Evolutionary conservation across 1,140 invertebrate species (phyloP).

Genomic region (Tetramorium parvispinum): DNA sequence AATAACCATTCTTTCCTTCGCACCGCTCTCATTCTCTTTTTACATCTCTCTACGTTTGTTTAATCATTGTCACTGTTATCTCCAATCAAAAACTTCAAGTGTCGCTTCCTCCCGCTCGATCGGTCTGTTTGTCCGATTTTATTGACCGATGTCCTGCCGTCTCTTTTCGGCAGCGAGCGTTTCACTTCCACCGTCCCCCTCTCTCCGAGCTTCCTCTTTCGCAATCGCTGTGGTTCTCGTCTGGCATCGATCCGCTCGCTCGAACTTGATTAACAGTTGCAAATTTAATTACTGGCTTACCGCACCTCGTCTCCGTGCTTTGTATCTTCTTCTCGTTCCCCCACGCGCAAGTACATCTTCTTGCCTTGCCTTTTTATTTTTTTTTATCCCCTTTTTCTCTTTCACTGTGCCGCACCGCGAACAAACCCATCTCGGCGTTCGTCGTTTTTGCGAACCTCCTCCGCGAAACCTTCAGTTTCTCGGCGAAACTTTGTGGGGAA

Average conservation of each 20-base stretch:
- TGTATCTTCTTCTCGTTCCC: slow-evolving; percentile 61
- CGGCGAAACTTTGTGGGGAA: slow-evolving; percentile 56
- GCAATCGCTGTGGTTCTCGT: slow-evolving; percentile 30
- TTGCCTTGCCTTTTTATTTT: slow-evolving; percentile 17
- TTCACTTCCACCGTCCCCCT: background rate
- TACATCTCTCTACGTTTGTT: background rate
- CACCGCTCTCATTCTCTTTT: background rate
- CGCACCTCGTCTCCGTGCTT: slow-evolving; percentile 57
- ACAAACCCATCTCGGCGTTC: slow-evolving; percentile 59
- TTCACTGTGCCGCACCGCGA: slow-evolving; percentile 15
- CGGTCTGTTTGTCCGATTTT: slow-evolving; percentile 69
- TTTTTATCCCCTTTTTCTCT: background rate
- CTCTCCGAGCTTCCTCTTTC: background rate
- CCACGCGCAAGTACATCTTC: slow-evolving; percentile 1
- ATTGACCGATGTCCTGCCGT: slow-evolving; percentile 59
- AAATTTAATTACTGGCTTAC: slow-evolving; percentile 78
- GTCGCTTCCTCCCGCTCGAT: slow-evolving; percentile 63
- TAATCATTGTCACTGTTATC: slow-evolving; percentile 72
- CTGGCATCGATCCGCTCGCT: slow-evolving; percentile 69
- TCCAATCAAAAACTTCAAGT: slow-evolving; percentile 73
- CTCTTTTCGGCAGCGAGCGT: slow-evolving; percentile 21
- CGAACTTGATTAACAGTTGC: slow-evolving; percentile 76
- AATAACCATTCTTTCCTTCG: slow-evolving; percentile 35
- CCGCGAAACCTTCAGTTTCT: slow-evolving; percentile 41
- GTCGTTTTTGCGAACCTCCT: slow-evolving; percentile 53